These are phyloP conservation scores for Drosophila erecta DNA, from an alignment of 1,140 invertebrate genomes.

Conservation along the genomic window DNA sequence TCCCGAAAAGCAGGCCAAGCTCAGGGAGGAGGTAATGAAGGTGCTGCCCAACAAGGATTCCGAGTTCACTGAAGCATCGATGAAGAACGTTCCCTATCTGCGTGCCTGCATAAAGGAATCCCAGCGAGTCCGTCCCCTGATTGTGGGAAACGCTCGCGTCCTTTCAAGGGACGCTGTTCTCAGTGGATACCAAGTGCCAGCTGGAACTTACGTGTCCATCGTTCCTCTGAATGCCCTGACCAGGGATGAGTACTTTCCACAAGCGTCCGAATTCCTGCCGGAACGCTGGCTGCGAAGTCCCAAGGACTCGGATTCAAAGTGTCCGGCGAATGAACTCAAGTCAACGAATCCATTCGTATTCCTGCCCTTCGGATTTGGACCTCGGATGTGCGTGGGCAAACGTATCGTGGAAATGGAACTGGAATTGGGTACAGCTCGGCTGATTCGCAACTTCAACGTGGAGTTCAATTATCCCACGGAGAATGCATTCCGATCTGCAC, in stretches of 20 bases:
- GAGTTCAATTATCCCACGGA: conserved; percentile 85
- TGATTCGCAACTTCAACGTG: conserved; percentile 86
- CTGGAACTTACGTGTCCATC: conserved; percentile 86
- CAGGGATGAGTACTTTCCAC: conserved; percentile 85
- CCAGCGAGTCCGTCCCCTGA: conserved; percentile 86
- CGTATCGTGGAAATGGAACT: conserved; percentile 91
- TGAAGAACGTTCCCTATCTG: conserved; percentile 87
- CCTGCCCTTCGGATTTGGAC: conserved; percentile 88
- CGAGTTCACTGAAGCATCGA: conserved; percentile 85
- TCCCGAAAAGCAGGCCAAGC: conserved; percentile 89
- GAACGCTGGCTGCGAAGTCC: conserved; percentile 86
- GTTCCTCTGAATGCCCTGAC: conserved; percentile 83
- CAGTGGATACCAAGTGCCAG: conserved; percentile 87
- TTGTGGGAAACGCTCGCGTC: conserved; percentile 85
- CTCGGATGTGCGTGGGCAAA: conserved; percentile 86
- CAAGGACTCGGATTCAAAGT: conserved; percentile 14
- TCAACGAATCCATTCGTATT: conserved; percentile 87
- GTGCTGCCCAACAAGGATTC: conserved; percentile 85
- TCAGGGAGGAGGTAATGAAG: conserved; percentile 89
- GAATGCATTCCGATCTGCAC: conserved; percentile 58
- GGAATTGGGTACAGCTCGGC: conserved; percentile 87
- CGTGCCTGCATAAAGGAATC: conserved; percentile 89
- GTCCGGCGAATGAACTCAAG: conserved; percentile 69
- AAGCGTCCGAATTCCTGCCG: conserved; percentile 86
- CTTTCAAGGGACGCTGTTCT: conserved; percentile 86